Conservation (phyloP, 2,888 invertebrate species). For the Papilio elwesi region DNA sequence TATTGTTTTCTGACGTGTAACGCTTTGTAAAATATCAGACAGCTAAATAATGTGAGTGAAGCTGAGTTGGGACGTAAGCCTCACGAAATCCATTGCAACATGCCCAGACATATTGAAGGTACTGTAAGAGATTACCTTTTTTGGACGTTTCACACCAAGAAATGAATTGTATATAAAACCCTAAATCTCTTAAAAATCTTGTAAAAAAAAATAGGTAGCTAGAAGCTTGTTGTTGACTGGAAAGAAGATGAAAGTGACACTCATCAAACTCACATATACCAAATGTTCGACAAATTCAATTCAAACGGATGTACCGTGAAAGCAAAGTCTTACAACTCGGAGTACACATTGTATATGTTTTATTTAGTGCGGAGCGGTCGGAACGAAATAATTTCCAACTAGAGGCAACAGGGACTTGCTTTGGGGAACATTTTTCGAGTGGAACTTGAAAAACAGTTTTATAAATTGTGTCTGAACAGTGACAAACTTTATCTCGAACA, state of each 20-base stretch:
- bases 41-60: not conserved
- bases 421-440: conserved; percentile 30
- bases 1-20: not conserved
- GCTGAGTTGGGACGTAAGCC: not conserved
- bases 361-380: conserved; percentile 21
- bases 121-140: too few relatives aligned
- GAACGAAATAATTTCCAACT: conserved; percentile 27
- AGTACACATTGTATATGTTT: conserved; percentile 17
- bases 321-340: conserved; percentile 8
- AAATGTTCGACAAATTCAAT: conserved; percentile 21
- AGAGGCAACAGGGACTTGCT: conserved; percentile 21
- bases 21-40: not conserved
- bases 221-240: not conserved
- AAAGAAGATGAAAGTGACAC: not conserved
- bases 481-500: conserved; percentile 37
- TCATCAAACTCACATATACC: not conserved
- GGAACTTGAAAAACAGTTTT: conserved; percentile 35
- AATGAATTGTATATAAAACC: too few relatives aligned
- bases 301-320: conserved; percentile 11
- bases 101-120: too few relatives aligned
- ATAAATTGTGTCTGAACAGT: conserved; percentile 24
- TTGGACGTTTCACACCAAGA: too few relatives aligned
- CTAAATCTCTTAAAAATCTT: too few relatives aligned
- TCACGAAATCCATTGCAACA: too few relatives aligned
- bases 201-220: too few relatives aligned